Percentiles rank a stretch among this genome's conserved stretches.
phyloP scores from a whole-genome alignment of 2,113 vertebrate species.

The Anser brachyrhynchus region DNA sequence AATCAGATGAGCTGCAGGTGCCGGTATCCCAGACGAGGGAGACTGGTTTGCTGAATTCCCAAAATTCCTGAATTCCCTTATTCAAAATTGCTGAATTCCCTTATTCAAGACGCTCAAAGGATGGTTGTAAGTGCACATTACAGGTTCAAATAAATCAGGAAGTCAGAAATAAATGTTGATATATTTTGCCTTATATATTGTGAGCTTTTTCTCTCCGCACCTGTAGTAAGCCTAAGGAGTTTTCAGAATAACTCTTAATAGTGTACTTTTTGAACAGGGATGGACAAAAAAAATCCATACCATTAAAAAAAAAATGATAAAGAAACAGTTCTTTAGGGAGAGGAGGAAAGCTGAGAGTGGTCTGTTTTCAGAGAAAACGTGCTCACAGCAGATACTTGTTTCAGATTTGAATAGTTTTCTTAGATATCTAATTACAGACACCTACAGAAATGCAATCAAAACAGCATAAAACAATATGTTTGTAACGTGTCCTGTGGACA shows the following conservation, averaged over 20 bases:
- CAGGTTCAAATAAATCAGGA: not conserved
- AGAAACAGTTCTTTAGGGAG: not conserved
- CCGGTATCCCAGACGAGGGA: not conserved
- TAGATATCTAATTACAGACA: not conserved
- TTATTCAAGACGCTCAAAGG: not conserved
- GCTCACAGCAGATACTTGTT: not conserved
- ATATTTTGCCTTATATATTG: not conserved
- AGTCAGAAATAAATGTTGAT: not conserved
- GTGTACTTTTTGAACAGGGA: not conserved
- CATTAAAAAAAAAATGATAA: not conserved
- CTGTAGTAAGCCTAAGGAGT: not conserved
- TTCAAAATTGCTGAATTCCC: not conserved
- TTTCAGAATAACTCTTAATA: not conserved
- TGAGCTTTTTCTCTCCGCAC: not conserved
- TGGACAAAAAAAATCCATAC: not conserved
- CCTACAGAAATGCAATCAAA: not conserved
- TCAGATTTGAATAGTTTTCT: not conserved
- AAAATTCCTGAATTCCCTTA: not conserved
- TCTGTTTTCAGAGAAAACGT: not conserved
- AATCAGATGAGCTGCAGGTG: not conserved
- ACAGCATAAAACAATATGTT: not conserved
- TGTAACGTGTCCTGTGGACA: not conserved
- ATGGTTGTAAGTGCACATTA: not conserved
- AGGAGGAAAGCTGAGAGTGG: not conserved
- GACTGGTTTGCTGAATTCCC: not conserved